Evolutionary conservation across 2,797 vertebrate species (phyloP).

Genomic region (Anisognathus igniventris): DNA sequence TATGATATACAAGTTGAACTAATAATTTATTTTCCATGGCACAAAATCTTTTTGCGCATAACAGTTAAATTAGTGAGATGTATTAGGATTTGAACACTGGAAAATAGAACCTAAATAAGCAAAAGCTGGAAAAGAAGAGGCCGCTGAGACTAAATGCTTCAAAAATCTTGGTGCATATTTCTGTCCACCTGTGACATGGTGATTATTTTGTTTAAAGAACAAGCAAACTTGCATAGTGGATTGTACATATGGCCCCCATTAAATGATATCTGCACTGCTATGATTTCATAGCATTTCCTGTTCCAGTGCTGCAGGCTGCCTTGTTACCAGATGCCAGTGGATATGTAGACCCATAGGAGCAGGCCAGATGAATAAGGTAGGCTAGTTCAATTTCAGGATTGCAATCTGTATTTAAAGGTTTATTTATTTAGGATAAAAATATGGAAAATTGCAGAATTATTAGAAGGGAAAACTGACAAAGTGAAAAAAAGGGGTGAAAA

Average conservation of each 20-base stretch:
- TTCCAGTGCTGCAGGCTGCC: not conserved
- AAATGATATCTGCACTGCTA: not conserved
- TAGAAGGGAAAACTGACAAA: not conserved
- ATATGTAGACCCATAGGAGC: not conserved
- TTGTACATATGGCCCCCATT: not conserved
- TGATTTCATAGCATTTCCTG: not conserved
- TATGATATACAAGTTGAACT: not conserved
- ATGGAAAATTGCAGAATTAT: not conserved
- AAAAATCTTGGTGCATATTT: not conserved
- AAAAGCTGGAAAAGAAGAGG: not conserved
- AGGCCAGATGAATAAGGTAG: not conserved
- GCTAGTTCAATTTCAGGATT: not conserved
- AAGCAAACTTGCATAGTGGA: not conserved
- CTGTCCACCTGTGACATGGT: rapidly evolving
- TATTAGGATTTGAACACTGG: not conserved
- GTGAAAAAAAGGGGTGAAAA: not conserved
- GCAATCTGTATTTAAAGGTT: not conserved
- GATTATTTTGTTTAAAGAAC: not conserved
- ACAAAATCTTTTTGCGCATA: not conserved
- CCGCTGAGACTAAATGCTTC: not conserved
- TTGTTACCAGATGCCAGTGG: not conserved
- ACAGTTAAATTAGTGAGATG: not conserved
- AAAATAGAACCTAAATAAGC: not conserved
- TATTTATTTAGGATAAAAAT: not conserved
- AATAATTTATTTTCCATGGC: not conserved